Evolutionary conservation across 1,140 invertebrate genomes (phyloP).

Genomic region (Homalodisca vitripennis): DNA sequence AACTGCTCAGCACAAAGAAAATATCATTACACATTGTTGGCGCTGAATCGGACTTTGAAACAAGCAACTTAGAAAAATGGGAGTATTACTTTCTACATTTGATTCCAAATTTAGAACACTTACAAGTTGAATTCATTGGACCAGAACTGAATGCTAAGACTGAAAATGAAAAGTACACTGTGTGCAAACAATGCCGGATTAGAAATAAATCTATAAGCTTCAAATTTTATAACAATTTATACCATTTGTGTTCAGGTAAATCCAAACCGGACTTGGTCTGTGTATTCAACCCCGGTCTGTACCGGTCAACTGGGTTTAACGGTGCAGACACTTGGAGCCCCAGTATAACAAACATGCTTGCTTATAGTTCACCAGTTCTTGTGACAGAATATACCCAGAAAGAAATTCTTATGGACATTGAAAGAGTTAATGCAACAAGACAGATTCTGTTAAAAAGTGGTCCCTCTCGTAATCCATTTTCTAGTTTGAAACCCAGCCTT

Average conservation of each 20-base stretch:
- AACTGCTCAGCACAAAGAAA: not conserved
- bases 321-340: conserved; percentile 62
- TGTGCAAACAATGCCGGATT: conserved; percentile 52
- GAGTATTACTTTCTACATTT: conserved; percentile 67
- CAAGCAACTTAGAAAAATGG: conserved; percentile 64
- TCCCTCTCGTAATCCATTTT: conserved; percentile 61
- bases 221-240: conserved; percentile 56
- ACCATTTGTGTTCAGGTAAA: conserved; percentile 56
- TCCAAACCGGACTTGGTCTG: conserved; percentile 60
- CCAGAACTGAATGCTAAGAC: conserved; percentile 58
- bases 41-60: conserved; percentile 60
- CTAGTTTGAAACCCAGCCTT: conserved; percentile 65
- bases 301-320: conserved; percentile 61
- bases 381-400: conserved; percentile 64
- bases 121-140: conserved; percentile 61
- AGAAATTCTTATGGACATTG: conserved; percentile 61
- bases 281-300: conserved; percentile 68
- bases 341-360: conserved; percentile 53
- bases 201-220: conserved; percentile 51
- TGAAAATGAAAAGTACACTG: conserved; percentile 51
- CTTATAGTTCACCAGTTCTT: conserved; percentile 56
- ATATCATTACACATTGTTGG: not conserved
- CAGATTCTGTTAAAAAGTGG: conserved; percentile 49
- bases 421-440: conserved; percentile 48
- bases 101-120: conserved; percentile 52